Conservation (phyloP, 2,113 vertebrate species). For the Dasypus novemcinctus region DNA sequence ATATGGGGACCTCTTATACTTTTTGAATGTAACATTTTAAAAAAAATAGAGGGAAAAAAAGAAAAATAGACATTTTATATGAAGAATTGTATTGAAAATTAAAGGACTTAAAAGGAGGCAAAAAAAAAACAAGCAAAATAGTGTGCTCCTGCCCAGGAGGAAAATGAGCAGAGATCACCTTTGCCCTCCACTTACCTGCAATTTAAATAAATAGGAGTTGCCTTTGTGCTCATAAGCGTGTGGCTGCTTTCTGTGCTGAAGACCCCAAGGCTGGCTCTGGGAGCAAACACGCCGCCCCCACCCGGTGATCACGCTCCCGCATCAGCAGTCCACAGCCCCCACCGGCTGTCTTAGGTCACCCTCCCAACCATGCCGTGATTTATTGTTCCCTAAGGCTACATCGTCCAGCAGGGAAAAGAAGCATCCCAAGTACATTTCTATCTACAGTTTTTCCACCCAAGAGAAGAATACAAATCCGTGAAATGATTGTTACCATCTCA, state of each 20-base stretch:
- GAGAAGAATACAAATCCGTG: neutral
- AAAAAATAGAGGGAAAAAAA: too few relatives aligned
- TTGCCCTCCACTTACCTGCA: neutral
- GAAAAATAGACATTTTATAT: neutral
- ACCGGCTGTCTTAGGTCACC: neutral
- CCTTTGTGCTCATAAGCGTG: neutral
- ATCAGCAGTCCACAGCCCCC: neutral
- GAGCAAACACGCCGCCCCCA: slow-evolving; percentile 57
- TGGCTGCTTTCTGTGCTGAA: neutral
- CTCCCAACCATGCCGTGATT: neutral
- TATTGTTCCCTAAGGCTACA: slow-evolving; percentile 12
- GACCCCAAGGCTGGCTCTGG: neutral
- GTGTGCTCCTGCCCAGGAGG: neutral
- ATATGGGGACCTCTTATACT: too few relatives aligned
- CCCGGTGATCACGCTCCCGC: neutral
- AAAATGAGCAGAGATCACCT: neutral
- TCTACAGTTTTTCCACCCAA: neutral
- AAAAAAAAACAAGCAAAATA: neutral
- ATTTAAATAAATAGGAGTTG: neutral
- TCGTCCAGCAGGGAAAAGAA: slow-evolving; percentile 19
- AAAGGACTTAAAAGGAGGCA: neutral
- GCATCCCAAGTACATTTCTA: neutral
- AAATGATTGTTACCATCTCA: neutral
- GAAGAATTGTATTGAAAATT: neutral
- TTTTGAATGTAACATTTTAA: too few relatives aligned